Conservation (phyloP, 2,113 vertebrate genomes). For the Suncus etruscus region DNA sequence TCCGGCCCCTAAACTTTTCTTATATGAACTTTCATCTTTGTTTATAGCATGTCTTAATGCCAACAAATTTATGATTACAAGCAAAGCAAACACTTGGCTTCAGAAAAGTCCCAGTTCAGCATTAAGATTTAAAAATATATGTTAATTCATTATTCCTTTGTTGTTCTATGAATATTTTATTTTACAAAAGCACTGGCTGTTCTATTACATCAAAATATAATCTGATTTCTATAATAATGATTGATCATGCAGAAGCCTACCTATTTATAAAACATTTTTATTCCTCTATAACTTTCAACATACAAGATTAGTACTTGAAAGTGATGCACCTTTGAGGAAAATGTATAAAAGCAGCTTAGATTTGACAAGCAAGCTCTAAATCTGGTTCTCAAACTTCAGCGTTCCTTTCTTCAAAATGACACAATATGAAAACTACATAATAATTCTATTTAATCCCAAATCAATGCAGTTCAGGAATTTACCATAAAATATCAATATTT, state of each 20-base stretch:
- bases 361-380: constrained; percentile 26
- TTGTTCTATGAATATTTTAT: not conserved
- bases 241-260: not conserved
- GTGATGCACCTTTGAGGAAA: not conserved
- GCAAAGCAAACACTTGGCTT: not conserved
- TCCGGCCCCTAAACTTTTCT: not conserved
- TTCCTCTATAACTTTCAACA: not conserved
- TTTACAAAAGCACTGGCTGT: not conserved
- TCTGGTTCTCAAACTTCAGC: not conserved
- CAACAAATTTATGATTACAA: constrained; percentile 32
- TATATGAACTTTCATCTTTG: not conserved
- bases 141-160: not conserved
- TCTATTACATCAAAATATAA: not conserved
- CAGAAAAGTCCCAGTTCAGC: not conserved
- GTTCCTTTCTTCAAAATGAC: not conserved
- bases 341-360: not conserved
- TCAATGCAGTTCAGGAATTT: not conserved
- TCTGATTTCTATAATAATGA: constrained; percentile 15
- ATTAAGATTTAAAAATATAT: not conserved
- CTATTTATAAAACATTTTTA: constrained; percentile 11
- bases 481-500: constrained; percentile 13
- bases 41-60: not conserved
- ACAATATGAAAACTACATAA: not conserved
- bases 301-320: not conserved
- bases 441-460: not conserved